phyloP scores from a whole-genome alignment of 1,140 invertebrate species.

The Drosophila lacteicornis region DNA sequence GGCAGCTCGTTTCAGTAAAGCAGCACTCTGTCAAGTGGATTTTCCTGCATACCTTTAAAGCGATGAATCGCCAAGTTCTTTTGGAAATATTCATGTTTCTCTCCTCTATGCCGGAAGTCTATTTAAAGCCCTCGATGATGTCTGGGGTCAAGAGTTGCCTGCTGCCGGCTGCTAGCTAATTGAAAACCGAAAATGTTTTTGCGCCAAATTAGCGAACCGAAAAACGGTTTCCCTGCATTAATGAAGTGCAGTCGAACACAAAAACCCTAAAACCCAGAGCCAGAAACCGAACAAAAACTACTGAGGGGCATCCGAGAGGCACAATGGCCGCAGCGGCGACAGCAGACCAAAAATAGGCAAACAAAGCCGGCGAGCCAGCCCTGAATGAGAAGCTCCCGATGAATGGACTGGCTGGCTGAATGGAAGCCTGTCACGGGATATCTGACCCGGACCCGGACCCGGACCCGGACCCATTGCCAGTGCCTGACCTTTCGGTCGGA shows the following conservation, averaged over 20 bases:
- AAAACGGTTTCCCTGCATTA: constrained; percentile 51
- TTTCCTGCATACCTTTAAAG: neutral
- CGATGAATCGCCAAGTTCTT: neutral
- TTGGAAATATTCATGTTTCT: neutral
- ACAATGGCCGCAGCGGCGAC: constrained; percentile 46
- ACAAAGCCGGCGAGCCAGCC: constrained; percentile 42
- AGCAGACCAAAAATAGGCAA: constrained; percentile 71
- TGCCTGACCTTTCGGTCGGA: constrained; percentile 42
- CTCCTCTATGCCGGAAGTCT: constrained; percentile 12
- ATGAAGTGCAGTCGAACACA: constrained; percentile 58
- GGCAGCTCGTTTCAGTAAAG: too few relatives aligned
- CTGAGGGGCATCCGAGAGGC: constrained; percentile 5
- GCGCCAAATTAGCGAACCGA: constrained; percentile 67
- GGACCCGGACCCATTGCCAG: neutral
- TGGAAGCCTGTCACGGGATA: constrained; percentile 40
- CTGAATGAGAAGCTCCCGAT: constrained; percentile 40
- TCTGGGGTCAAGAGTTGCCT: constrained; percentile 53
- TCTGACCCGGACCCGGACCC: constrained; percentile 8
- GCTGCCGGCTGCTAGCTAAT: constrained; percentile 23
- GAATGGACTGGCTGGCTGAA: constrained; percentile 43
- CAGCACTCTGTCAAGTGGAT: neutral
- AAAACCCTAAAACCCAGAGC: neutral
- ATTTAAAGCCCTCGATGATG: constrained; percentile 31
- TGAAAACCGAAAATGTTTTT: constrained; percentile 53
- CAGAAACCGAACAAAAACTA: constrained; percentile 36